Conservation (phyloP, 2,797 vertebrate genomes). For the Sebastes trivittatus region DNA sequence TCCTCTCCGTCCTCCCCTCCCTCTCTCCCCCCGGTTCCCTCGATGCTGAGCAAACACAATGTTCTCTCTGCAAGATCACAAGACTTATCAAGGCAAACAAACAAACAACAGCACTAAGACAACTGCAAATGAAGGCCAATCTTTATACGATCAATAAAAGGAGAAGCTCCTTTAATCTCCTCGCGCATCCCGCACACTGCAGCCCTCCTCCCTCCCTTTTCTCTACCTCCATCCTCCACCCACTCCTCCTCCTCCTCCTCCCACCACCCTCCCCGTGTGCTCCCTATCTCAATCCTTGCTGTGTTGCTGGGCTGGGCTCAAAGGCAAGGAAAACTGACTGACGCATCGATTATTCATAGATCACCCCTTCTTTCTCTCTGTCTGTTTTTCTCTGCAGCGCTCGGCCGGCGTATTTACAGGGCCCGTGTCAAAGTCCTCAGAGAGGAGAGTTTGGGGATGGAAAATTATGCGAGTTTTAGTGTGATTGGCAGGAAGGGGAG, state of each 20-base stretch:
- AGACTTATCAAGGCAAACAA: conserved; percentile 78
- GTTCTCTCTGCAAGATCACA: conserved; percentile 76
- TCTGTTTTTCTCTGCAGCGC: conserved; percentile 51
- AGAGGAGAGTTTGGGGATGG: conserved; percentile 26
- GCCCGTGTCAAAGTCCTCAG: conserved; percentile 22
- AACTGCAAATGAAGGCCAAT: conserved; percentile 79
- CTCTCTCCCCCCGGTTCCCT: conserved; percentile 42
- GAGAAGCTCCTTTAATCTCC: conserved; percentile 78
- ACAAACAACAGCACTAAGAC: conserved; percentile 76
- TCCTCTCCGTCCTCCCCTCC: conserved; percentile 26
- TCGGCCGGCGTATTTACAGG: conserved; percentile 38
- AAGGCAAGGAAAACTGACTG: conserved; percentile 73
- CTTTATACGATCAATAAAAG: conserved; percentile 78
- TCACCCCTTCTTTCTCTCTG: conserved; percentile 53
- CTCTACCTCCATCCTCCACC: conserved; percentile 31
- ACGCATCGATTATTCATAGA: conserved; percentile 81
- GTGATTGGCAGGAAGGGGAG: conserved; percentile 18
- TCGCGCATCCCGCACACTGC: conserved; percentile 53
- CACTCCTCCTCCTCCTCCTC: conserved; percentile 31
- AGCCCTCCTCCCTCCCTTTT: conserved; percentile 56
- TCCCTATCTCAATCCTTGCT: conserved; percentile 61
- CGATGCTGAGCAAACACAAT: conserved; percentile 74
- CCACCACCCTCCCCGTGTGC: conserved; percentile 32
- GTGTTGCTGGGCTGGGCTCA: conserved; percentile 74
- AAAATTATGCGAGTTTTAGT: conserved; percentile 21